Evolutionary conservation across 2,888 invertebrate genomes (phyloP), one percentile per base, ranked within the genome.

Genomic region (Leptura quadrifasciata): DNA sequence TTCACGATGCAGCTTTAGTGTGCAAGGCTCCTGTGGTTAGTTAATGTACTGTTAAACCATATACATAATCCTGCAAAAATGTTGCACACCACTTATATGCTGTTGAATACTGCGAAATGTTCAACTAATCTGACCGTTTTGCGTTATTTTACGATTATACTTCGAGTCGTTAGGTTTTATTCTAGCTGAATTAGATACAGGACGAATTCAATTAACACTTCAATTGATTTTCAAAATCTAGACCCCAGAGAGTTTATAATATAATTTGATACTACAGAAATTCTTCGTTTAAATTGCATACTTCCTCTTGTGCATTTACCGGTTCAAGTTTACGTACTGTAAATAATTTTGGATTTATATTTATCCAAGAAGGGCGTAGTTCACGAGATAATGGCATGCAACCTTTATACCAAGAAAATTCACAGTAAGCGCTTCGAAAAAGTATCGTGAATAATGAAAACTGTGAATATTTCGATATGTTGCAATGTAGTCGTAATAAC

Each of bases 21-120:
- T 60, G 63, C 60, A 72, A 71, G 69, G 69, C 79, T 81, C 81
- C 81, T 77, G 79, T 71, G 82, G 83, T 81, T 81, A 79, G 77
- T 81, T 83, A 84, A 84, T 84, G 82, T 82, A 83, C 79, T 83
- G 81, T 83, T 83, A 82, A 84, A 82, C 81, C 82, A 78, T 81
- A 81, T 81, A 80, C 81, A 83, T 81, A 82, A 83, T 81, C 81
- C 78, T 65, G 77, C 75, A 83, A 82, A 83, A 83, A 78, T 76
- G 73, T 31, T 76, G 74, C 74, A 80, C 76, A 68, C 55, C 39
- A 63, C 63, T 63, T 63, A 18, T 35, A 35, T 18, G 17, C 35
- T 27, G 63, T 39, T 63, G 63, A 63, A 35, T 35, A 18, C 24
- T 20, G 39, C 9, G 39, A 63, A 17, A 39, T 20, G 61, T 39